Percentiles rank a stretch among this genome's conserved stretches.
phyloP scores from a whole-genome alignment of 1,140 invertebrate species.

The Achroia grisella region DNA sequence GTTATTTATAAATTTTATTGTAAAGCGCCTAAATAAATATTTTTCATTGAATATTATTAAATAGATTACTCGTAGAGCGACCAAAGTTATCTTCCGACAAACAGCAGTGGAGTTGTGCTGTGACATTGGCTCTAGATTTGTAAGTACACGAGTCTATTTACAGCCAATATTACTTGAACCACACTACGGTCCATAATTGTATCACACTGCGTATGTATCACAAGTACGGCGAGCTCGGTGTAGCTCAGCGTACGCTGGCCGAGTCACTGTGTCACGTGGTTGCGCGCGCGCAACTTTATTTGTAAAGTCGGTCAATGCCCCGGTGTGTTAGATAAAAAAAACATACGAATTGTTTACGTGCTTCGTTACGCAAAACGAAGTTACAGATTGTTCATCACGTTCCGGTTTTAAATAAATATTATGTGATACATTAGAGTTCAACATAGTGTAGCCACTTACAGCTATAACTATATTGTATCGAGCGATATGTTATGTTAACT shows the following conservation, averaged over 20 bases:
- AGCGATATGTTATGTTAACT: no score
- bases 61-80: background rate
- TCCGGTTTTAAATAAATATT: conserved; percentile 25
- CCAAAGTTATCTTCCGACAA: conserved; percentile 35
- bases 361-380: conserved; percentile 59
- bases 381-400: conserved; percentile 32
- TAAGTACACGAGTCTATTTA: conserved; percentile 21
- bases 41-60: background rate
- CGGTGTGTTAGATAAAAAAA: conserved; percentile 69
- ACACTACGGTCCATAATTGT: background rate
- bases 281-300: conserved; percentile 62
- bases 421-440: background rate
- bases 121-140: conserved; percentile 53
- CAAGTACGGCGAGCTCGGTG: conserved; percentile 2
- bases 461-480: no score
- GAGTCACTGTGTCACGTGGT: conserved; percentile 63
- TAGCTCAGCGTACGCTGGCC: conserved; percentile 24
- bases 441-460: no score
- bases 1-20: no score
- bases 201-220: background rate
- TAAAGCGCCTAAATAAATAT: no score
- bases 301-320: conserved; percentile 71
- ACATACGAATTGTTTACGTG: conserved; percentile 61
- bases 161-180: conserved; percentile 14
- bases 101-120: conserved; percentile 19